Evolutionary conservation across 2,113 vertebrate species (phyloP), one percentile per base, ranked within the genome.

Genomic region (Polypterus bichir): DNA sequence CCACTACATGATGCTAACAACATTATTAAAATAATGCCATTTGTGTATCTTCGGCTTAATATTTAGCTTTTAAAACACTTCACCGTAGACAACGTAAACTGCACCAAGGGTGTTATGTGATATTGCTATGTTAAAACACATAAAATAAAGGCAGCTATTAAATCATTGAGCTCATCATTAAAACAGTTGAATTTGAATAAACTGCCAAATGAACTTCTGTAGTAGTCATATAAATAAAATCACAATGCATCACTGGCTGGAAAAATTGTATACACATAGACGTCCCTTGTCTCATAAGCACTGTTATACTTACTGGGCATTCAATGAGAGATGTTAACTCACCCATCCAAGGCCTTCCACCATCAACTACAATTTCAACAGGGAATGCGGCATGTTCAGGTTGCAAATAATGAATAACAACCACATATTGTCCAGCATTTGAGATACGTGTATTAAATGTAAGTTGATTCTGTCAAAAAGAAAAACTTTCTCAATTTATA

Each of bases 401-500:
- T 67, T 97, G 95, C 65, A 77, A 85, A 70, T 89, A 97, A 72
- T 96, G 91, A 47, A 89, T 69, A 46, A 97, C 69, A 7, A 92
- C 74, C 7, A 90, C 70, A 0, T 96, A 89, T 47, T 71, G 78
- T 69, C 87, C 93, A 0, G 67, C 68, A 11, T 7, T 71, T 3
- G 86, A 80, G 48, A 89, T 77, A 10, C 68, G 76, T 48, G 86
- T 80, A 48, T 52, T 81, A 75, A 97, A 74, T 54, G 70, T 87
- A 67, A 93, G 77, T 71, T 86, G 80, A 5, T 77, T 89, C 94
- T 97, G 74, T 52, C 46, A 65, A 60, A 71, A 60, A 65, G 5
- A 77, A 72, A 9, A 68, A 3, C 58, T 67, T 62, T 1, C 1
- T 57, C 3, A 64, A 57, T 65, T 46, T 27, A 27, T 27, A 27